Conservation (phyloP, 2,797 vertebrate genomes). For the Liasis olivaceus region DNA sequence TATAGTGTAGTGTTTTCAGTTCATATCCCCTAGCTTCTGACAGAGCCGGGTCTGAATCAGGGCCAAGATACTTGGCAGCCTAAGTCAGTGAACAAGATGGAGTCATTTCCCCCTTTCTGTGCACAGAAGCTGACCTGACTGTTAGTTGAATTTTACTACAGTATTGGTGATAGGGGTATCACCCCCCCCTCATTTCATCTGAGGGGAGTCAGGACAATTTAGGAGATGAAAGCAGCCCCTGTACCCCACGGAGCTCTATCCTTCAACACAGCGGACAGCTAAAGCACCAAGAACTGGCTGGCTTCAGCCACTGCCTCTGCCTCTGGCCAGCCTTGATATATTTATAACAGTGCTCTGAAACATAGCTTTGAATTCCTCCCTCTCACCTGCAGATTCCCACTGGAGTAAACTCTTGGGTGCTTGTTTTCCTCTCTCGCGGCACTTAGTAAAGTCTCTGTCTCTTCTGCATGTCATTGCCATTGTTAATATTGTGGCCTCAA, state of each 20-base stretch:
- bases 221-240: neutral
- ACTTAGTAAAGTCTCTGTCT: neutral
- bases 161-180: neutral
- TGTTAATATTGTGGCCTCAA: conserved; percentile 9
- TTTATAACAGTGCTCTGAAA: neutral
- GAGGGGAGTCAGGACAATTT: neutral
- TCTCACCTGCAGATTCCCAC: neutral
- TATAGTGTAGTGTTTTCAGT: neutral
- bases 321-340: neutral
- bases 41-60: neutral
- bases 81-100: neutral
- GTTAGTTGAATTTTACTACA: neutral
- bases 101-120: neutral
- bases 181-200: neutral
- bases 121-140: neutral
- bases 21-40: neutral
- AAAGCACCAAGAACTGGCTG: neutral
- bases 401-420: conserved; percentile 1
- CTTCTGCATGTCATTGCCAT: conserved; percentile 16
- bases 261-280: neutral
- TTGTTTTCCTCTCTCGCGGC: neutral
- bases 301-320: neutral
- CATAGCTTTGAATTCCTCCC: neutral
- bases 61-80: neutral
- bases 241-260: neutral